These are phyloP conservation scores for Eurypyga helias DNA, from an alignment of 2,113 vertebrate species.

Conservation along the genomic window DNA sequence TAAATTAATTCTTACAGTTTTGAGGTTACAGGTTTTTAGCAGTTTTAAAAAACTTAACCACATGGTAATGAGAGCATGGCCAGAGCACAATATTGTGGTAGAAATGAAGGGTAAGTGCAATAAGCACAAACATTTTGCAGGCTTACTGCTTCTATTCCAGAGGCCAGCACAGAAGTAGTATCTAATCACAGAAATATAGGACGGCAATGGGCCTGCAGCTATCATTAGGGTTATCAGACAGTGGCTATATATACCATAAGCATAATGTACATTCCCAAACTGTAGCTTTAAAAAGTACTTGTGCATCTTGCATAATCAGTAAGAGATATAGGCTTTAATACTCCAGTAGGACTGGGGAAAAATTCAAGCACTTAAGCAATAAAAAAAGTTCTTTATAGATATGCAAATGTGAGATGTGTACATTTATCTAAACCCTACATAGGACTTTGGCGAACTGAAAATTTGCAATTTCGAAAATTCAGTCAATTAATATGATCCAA, in stretches of 20 bases:
- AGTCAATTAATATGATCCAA: background rate
- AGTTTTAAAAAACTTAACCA: background rate
- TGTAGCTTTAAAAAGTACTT: background rate
- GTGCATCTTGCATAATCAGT: background rate
- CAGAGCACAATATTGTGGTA: background rate
- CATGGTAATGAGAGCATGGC: background rate
- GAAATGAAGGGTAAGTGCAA: background rate
- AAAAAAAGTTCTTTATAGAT: background rate
- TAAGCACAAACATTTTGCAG: background rate
- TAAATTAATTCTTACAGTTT: background rate
- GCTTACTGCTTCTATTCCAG: background rate
- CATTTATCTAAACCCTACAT: background rate
- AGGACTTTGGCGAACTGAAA: background rate
- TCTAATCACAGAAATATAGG: background rate
- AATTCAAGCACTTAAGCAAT: background rate
- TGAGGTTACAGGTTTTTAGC: background rate
- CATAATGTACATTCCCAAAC: background rate
- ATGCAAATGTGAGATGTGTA: background rate
- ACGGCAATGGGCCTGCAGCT: background rate
- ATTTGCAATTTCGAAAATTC: background rate
- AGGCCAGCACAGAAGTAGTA: background rate
- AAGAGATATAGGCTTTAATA: background rate
- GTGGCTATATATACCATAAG: background rate
- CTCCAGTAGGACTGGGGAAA: background rate
- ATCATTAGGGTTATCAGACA: background rate